These are phyloP conservation scores for Porites lobata DNA, from an alignment of 92 coral and sea anemone genomes.

Conservation along the genomic window DNA sequence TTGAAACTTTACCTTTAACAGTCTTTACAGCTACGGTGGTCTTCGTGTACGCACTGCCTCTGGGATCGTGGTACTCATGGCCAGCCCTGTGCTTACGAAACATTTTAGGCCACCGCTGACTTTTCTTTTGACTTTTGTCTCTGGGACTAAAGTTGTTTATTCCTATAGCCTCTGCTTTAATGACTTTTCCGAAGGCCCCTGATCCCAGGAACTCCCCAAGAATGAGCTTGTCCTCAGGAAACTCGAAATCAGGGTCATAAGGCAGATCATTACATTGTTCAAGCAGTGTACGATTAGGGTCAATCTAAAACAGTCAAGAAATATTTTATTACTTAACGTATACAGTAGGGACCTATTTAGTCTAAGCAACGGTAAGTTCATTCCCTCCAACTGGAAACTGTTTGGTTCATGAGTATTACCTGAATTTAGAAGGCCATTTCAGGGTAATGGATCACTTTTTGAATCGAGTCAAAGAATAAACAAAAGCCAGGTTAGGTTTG, in stretches of 20 bases:
- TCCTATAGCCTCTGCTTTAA: conserved; percentile 95
- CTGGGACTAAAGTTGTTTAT: conserved; percentile 77
- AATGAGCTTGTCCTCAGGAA: conserved; percentile 80
- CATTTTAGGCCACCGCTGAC: conserved; percentile 63
- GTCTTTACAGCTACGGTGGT: conserved; percentile 91
- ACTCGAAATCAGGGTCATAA: conserved; percentile 85
- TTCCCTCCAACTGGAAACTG: too few species aligned
- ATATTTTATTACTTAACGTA: too few species aligned
- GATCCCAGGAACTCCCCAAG: conserved; percentile 83
- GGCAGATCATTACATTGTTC: conserved; percentile 81
- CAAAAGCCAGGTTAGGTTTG: too few species aligned
- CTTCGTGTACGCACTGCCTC: conserved; percentile 56
- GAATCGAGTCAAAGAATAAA: too few species aligned
- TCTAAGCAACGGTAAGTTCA: too few species aligned
- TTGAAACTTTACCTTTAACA: conserved; percentile 73
- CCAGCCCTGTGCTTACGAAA: conserved; percentile 60
- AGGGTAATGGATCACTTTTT: too few species aligned
- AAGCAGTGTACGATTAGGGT: conserved; percentile 70
- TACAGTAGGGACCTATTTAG: too few species aligned
- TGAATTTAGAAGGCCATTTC: too few species aligned
- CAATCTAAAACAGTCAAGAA: neutral
- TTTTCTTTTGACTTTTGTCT: conserved; percentile 74
- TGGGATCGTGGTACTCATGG: conserved; percentile 63
- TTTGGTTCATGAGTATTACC: too few species aligned
- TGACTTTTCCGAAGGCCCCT: conserved; percentile 91